Conservation (phyloP, 2,113 vertebrate genomes). For the Scatophagus argus region DNA sequence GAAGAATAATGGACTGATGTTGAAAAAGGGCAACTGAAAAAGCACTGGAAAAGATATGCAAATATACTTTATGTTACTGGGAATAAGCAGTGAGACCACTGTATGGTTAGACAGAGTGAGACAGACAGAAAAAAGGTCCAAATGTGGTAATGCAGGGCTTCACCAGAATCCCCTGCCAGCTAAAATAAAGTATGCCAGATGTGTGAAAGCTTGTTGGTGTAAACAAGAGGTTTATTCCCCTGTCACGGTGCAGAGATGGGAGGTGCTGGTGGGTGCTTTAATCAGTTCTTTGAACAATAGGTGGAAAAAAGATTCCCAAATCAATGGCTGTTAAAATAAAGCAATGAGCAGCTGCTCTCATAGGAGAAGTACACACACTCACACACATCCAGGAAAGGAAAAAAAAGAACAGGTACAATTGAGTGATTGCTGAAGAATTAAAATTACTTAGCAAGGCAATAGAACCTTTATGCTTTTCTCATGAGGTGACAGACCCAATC, state of each 20-base stretch:
- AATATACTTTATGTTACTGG: not conserved
- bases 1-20: not conserved
- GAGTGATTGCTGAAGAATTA: not conserved
- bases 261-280: not conserved
- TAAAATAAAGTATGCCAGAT: not conserved
- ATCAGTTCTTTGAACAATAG: not conserved
- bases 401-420: not conserved
- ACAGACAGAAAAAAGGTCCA: not conserved
- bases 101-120: not conserved
- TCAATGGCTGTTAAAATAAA: not conserved
- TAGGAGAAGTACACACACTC: not conserved
- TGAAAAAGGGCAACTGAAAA: not conserved
- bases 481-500: not conserved
- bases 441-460: not conserved
- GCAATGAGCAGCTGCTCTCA: not conserved
- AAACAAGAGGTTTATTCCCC: not conserved
- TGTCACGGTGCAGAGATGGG: not conserved
- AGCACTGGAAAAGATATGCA: not conserved
- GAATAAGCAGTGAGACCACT: not conserved
- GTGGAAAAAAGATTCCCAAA: not conserved
- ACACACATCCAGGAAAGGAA: not conserved
- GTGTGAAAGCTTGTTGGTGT: slow-evolving; percentile 1
- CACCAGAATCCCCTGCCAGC: not conserved
- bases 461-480: not conserved
- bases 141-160: not conserved